Conservation (phyloP, 1,140 invertebrate genomes). For the Bombyx mandarina region DNA sequence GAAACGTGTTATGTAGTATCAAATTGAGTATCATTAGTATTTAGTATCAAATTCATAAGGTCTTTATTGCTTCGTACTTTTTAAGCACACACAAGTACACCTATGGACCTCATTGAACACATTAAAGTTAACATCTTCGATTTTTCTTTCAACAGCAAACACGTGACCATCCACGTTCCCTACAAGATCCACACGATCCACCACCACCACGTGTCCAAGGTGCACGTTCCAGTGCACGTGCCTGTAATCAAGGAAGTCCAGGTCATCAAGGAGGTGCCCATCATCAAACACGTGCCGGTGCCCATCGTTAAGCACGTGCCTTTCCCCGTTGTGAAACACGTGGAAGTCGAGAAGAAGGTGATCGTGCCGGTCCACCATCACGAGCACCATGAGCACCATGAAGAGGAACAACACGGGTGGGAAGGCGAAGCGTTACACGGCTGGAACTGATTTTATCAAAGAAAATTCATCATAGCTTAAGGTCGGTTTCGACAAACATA, state of each 20-base stretch:
- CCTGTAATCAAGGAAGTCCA: slow-evolving; percentile 60
- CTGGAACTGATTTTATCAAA: slow-evolving; percentile 51
- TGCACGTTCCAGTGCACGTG: slow-evolving; percentile 69
- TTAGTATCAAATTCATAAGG: too few relatives aligned
- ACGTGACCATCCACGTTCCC: slow-evolving; percentile 74
- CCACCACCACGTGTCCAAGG: slow-evolving; percentile 74
- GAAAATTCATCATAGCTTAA: slow-evolving; percentile 29
- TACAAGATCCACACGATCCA: slow-evolving; percentile 76
- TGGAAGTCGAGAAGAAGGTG: slow-evolving; percentile 56
- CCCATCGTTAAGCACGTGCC: slow-evolving; percentile 50
- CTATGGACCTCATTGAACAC: too few relatives aligned
- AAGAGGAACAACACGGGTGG: slow-evolving; percentile 51
- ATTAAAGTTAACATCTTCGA: too few relatives aligned
- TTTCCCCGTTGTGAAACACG: slow-evolving; percentile 56
- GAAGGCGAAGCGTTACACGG: slow-evolving; percentile 60
- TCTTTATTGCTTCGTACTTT: too few relatives aligned
- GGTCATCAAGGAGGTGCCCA: slow-evolving; percentile 54
- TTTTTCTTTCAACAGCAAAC: slow-evolving; percentile 55
- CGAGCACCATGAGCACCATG: slow-evolving; percentile 29
- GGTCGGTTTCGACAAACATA: slow-evolving; percentile 18
- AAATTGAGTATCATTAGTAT: too few relatives aligned
- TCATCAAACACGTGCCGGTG: slow-evolving; percentile 51
- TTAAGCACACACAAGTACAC: too few relatives aligned
- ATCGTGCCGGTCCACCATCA: slow-evolving; percentile 44
- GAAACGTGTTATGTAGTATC: too few relatives aligned